Conservation (phyloP, 2,888 invertebrate genomes). For the Operophtera brumata region DNA sequence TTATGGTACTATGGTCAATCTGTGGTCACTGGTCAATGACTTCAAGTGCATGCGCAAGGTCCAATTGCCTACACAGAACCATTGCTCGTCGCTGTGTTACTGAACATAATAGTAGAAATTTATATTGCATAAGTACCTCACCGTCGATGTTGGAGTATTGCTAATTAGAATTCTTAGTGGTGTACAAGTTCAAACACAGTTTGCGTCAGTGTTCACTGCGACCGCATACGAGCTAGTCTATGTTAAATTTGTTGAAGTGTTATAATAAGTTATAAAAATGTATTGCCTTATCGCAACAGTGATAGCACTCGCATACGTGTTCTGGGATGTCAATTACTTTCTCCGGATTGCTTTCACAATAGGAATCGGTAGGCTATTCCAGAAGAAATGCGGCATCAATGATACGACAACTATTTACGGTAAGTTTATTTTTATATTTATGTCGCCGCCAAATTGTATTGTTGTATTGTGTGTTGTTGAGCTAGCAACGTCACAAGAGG, state of each 20-base stretch:
- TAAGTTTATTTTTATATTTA: slow-evolving; percentile 59
- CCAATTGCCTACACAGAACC: not conserved
- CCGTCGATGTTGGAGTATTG: slow-evolving; percentile 1
- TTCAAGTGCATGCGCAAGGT: slow-evolving; percentile 4
- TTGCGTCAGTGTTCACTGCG: slow-evolving; percentile 12
- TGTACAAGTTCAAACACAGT: not conserved
- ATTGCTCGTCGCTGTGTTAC: slow-evolving; percentile 8
- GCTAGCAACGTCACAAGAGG: too few relatives aligned
- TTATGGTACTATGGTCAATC: not conserved
- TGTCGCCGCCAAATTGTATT: too few relatives aligned
- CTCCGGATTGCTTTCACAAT: slow-evolving; percentile 86
- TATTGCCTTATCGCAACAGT: slow-evolving; percentile 60
- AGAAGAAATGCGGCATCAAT: slow-evolving; percentile 84
- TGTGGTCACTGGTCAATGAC: slow-evolving; percentile 28
- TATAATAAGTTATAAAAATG: slow-evolving; percentile 44
- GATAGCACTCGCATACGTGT: slow-evolving; percentile 82
- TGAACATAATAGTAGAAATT: not conserved
- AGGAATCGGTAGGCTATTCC: slow-evolving; percentile 84
- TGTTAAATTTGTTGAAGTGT: slow-evolving; percentile 1
- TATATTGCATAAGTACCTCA: not conserved
- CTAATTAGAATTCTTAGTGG: not conserved
- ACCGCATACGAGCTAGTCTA: slow-evolving; percentile 10
- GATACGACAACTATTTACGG: slow-evolving; percentile 88
- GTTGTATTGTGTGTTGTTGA: too few relatives aligned
- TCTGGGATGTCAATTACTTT: slow-evolving; percentile 91